Evolutionary conservation across 2,113 vertebrate genomes (phyloP), one percentile per base, ranked within the genome.

Genomic region (Donacobius atricapilla): DNA sequence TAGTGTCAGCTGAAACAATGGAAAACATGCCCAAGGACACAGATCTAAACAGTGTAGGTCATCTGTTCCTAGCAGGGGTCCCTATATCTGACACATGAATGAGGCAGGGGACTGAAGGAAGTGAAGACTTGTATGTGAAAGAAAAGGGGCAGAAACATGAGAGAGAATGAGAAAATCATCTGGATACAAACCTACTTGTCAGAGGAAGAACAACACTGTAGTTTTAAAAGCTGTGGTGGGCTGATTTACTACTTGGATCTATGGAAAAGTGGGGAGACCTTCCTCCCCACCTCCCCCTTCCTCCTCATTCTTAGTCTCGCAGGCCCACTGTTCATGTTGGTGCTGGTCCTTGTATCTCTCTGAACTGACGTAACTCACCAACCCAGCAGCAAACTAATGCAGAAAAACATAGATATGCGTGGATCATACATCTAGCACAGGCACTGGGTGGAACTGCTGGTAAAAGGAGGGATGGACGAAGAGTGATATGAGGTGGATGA

Each of bases 81-180:
- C 18, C 0, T 0, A 76, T 57, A 69, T 58, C 33, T 0, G 0
- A 37, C 31, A 44, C 66, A 45, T 0, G 4, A 42, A 24, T 24
- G 35, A 39, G 58, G 39, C 35, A 73, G 53, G 11, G 24, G 9
- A 64, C 35, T 82, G 51, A 51, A 77, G 33, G 69, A 78, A 87
- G 40, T 10, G 4, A 65, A 88, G 66, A 17, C 33, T 39, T 37
- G 24, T 11, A 71, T 1, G 0, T 57, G 15, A 91, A 25, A 83
- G 8, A 84, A 60, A 65, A 87, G 6, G 30, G 31, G 28, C 18
- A 87, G 69, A 82, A 81, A 83, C 1, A 0, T 20, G 18, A 61
- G 25, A 75, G 4, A 77, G 39, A 70, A 81, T 6, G 12, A 92
- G 64, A 72, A 83, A 60, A 31, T 58, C 1, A 2, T 45, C 44